Percentiles rank a stretch among this genome's conserved stretches.
phyloP scores from a whole-genome alignment of 1,140 invertebrate genomes.

The Apolygus lucorum region DNA sequence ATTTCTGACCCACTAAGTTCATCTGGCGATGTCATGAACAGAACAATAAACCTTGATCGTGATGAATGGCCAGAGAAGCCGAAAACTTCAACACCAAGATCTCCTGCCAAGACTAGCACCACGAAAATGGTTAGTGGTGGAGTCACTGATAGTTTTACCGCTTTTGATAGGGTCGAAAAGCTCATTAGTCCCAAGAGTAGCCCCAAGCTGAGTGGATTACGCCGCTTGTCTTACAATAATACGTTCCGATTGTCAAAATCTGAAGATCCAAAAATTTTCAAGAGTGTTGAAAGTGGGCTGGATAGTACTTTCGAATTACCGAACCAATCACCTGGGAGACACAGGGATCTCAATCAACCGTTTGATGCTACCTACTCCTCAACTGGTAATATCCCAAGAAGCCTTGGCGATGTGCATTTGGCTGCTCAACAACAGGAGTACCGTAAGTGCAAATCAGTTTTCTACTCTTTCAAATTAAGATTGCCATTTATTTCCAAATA shows the following conservation, averaged over 20 bases:
- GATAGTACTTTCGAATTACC: slow-evolving; percentile 1
- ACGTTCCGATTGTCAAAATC: not conserved
- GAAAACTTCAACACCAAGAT: too few relatives aligned
- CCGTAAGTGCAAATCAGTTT: not conserved
- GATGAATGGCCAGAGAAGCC: too few relatives aligned
- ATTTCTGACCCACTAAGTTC: not conserved
- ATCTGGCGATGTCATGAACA: too few relatives aligned
- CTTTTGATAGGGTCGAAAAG: not conserved
- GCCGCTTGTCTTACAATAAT: not conserved
- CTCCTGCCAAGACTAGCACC: too few relatives aligned
- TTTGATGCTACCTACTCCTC: not conserved
- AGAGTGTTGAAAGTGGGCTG: slow-evolving; percentile 8
- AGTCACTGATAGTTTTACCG: not conserved
- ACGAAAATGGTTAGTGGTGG: not conserved
- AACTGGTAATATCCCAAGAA: not conserved
- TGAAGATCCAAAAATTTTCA: not conserved
- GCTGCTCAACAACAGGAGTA: slow-evolving; percentile 5
- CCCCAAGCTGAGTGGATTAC: not conserved
- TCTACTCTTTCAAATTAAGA: too few relatives aligned
- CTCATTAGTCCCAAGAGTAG: not conserved
- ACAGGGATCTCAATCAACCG: not conserved
- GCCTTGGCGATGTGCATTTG: not conserved
- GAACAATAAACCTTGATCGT: too few relatives aligned
- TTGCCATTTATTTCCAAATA: too few relatives aligned
- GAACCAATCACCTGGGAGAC: not conserved